These are phyloP conservation scores for Bombus confusus DNA, from an alignment of 1,140 invertebrate genomes.

Conservation along the genomic window DNA sequence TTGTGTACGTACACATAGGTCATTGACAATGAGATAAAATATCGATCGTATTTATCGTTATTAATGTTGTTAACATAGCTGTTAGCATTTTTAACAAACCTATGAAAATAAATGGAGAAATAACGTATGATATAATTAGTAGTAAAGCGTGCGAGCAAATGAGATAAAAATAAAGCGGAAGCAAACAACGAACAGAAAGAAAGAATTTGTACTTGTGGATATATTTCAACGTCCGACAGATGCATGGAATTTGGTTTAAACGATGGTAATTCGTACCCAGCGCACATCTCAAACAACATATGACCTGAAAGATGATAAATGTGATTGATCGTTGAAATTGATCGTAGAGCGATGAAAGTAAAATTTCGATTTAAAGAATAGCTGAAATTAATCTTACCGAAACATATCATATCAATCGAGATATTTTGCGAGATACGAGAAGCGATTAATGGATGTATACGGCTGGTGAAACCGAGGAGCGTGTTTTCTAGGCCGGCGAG, in stretches of 20 bases:
- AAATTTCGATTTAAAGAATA: not conserved
- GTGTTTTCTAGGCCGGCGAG: slow-evolving; percentile 93
- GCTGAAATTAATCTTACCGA: slow-evolving; percentile 83
- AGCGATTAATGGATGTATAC: slow-evolving; percentile 84
- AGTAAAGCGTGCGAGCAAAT: not conserved
- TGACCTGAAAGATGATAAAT: slow-evolving; percentile 83
- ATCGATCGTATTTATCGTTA: not conserved
- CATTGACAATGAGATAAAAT: not conserved
- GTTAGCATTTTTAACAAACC: not conserved
- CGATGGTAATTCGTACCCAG: slow-evolving; percentile 90
- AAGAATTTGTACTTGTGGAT: slow-evolving; percentile 86
- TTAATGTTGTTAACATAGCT: not conserved
- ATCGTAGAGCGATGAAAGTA: not conserved
- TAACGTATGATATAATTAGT: not conserved
- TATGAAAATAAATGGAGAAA: slow-evolving; percentile 1
- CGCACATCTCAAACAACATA: slow-evolving; percentile 95
- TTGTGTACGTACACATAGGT: not conserved
- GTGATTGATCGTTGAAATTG: not conserved
- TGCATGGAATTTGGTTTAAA: slow-evolving; percentile 88
- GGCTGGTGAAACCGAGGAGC: slow-evolving; percentile 89
- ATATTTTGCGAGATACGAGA: slow-evolving; percentile 82
- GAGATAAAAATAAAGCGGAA: not conserved
- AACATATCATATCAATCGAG: slow-evolving; percentile 89
- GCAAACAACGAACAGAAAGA: not conserved
- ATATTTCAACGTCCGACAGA: slow-evolving; percentile 88